These are phyloP conservation scores for Halocynthia aurantium DNA, from an alignment of 23 tunicate species.

Conservation along the genomic window DNA sequence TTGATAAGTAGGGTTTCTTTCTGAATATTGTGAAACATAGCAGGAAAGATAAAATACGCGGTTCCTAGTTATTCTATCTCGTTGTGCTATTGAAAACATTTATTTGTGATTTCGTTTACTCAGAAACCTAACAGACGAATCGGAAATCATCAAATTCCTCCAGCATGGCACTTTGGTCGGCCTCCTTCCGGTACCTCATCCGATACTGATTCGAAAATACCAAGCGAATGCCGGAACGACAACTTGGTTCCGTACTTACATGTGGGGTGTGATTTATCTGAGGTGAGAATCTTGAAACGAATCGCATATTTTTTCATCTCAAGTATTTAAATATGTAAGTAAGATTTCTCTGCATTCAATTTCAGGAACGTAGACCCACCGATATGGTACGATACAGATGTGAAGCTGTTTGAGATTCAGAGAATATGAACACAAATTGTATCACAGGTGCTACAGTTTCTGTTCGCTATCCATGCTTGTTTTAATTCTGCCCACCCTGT, in stretches of 20 bases:
- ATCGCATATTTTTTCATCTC: neutral
- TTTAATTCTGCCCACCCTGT: no score
- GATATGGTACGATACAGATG: constrained; percentile 97
- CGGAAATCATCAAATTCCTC: constrained; percentile 90
- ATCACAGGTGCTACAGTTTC: neutral
- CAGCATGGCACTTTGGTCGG: constrained; percentile 98
- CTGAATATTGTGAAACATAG: neutral
- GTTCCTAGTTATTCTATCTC: neutral
- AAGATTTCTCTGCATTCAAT: neutral
- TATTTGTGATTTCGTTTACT: neutral
- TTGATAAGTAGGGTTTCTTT: constrained; percentile 45
- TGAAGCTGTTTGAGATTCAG: constrained; percentile 94
- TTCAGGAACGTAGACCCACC: constrained; percentile 94
- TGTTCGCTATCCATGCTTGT: no score
- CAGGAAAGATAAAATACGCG: neutral
- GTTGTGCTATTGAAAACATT: neutral
- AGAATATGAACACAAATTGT: constrained; percentile 36
- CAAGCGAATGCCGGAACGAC: constrained; percentile 96
- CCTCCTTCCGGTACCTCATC: constrained; percentile 95
- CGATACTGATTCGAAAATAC: constrained; percentile 87
- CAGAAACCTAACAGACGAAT: constrained; percentile 84
- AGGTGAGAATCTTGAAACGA: neutral
- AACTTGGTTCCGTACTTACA: constrained; percentile 94
- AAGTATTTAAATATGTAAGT: neutral
- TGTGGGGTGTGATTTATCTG: constrained; percentile 99